phyloP scores from a whole-genome alignment of 2,888 invertebrate species.

The Ophioninae sp. region DNA sequence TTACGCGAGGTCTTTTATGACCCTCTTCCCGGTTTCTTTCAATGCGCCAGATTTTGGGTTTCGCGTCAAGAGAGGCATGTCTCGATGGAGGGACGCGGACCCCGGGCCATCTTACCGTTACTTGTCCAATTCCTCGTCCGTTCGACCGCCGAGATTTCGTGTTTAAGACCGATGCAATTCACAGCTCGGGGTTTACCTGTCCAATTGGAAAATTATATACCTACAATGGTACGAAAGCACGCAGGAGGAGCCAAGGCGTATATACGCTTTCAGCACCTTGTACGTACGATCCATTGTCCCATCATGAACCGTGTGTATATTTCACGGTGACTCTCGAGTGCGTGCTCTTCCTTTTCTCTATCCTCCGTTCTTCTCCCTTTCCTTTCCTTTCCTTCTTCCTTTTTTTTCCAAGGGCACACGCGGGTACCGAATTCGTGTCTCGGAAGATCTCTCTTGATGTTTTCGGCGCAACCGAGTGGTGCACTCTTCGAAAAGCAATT shows the following conservation, averaged over 20 bases:
- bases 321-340: constrained; percentile 16
- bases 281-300: constrained; percentile 33
- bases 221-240: constrained; percentile 11
- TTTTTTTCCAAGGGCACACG: neutral
- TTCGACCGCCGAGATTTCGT: constrained; percentile 17
- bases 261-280: constrained; percentile 46
- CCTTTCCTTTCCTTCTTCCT: neutral
- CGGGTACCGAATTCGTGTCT: neutral
- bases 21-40: constrained; percentile 14
- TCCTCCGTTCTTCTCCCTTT: neutral
- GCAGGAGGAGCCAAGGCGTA: constrained; percentile 5
- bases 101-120: constrained; percentile 50
- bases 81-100: constrained; percentile 19
- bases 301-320: neutral
- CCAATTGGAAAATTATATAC: constrained; percentile 31
- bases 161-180: constrained; percentile 40
- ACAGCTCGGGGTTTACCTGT: constrained; percentile 48
- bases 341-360: constrained; percentile 7
- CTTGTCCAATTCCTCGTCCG: constrained; percentile 31
- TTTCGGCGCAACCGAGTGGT: neutral
- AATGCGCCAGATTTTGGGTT: constrained; percentile 56
- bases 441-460: constrained; percentile 11
- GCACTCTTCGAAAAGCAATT: constrained; percentile 9
- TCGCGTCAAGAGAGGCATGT: constrained; percentile 10
- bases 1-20: constrained; percentile 54